A percentile compares a stretch with the other conserved stretches of the same genome.
Evolutionary conservation across 1,140 invertebrate species (phyloP).

Genomic region (Microplitis demolitor): DNA sequence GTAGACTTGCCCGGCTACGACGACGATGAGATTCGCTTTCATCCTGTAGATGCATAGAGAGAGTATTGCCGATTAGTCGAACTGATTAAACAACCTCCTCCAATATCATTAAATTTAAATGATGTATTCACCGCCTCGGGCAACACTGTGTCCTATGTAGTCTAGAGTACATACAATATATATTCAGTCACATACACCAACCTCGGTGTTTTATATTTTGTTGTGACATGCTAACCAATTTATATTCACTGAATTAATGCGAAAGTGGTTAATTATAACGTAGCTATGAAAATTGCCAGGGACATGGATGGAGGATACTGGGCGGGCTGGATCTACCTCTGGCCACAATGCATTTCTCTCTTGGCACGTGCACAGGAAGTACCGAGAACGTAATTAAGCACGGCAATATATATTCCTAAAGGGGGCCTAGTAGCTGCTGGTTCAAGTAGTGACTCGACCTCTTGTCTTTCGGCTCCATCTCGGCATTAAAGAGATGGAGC

Average conservation of each 20-base stretch:
- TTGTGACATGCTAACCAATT: too few relatives aligned
- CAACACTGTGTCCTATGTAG: too few relatives aligned
- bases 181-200: too few relatives aligned
- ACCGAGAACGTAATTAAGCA: slow-evolving; percentile 24
- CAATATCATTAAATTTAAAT: slow-evolving; percentile 9
- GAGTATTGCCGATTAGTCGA: background rate
- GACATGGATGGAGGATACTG: background rate
- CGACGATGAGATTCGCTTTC: background rate
- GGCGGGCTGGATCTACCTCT: too few relatives aligned
- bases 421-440: background rate
- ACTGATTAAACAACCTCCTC: slow-evolving; percentile 9
- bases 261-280: background rate
- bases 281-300: background rate
- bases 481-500: too few relatives aligned
- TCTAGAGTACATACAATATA: too few relatives aligned
- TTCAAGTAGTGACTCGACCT: background rate
- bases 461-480: background rate
- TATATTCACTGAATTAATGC: background rate
- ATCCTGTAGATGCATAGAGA: background rate
- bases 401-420: slow-evolving; percentile 27
- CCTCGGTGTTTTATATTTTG: too few relatives aligned
- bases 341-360: slow-evolving; percentile 3
- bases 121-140: background rate
- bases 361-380: slow-evolving; percentile 12
- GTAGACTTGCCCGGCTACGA: too few relatives aligned